Base-by-base conservation (phyloP, 2,888 invertebrate species). In the Myopa testacea region DNA sequence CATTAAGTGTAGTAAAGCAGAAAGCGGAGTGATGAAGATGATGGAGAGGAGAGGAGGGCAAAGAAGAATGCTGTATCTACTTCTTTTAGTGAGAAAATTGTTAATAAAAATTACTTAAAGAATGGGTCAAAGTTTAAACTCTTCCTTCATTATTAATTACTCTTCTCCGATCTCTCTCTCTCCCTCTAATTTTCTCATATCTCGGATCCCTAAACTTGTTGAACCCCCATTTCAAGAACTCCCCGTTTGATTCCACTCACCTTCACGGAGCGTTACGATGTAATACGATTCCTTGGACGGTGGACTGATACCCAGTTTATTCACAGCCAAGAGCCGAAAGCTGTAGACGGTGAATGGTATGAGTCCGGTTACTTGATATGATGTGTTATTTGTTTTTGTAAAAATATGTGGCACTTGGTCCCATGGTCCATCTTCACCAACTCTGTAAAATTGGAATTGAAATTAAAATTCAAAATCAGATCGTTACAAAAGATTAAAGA, bases 271-370 rank as follows among this genome's bases (percentile, higher is more conserved):
- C 75, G 94, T 94, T 82, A 94, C 92, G 90, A 93, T 93, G 89
- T 92, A 93, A 90, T 93, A 94, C 77, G 94, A 93, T 85, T 92
- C 92, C 87, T 92, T 92, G 88, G 93, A 93, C 81, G 93, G 93
- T 79, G 90, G 90, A 88, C 94, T 94, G 80, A 91, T 90, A 82
- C 94, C 94, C 89, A 93, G 91, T 80, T 91, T 92, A 88, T 95
- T 95, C 78, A 93, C 93, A 71, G 94, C 94, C 83, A 92, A 89
- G 82, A 95, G 92, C 78, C 93, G 91, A 89, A 95, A 94, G 86
- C 93, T 93, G 90, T 95, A 95, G 78, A 94, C 93, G 71, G 93
- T 94, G 89, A 93, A 95, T 70, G 95, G 94, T 82, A 91, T 90
- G 82, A 95, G 91, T 79, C 91, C 91, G 81, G 91, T 91, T 85